phyloP scores from a whole-genome alignment of 1,140 invertebrate species.

The Drosophila simulans region DNA sequence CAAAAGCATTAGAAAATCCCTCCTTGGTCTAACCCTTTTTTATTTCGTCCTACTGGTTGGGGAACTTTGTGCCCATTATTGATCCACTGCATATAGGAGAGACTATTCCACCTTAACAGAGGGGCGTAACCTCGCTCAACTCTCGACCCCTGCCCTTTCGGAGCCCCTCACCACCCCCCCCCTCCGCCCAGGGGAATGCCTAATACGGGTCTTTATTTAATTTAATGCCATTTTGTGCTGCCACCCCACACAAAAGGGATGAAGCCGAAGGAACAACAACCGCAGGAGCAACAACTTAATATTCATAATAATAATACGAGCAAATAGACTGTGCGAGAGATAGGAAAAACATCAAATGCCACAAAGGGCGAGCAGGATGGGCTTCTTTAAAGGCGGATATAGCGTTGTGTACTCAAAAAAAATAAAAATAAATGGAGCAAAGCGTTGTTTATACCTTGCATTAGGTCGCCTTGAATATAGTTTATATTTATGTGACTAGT shows the following conservation, averaged over 20 bases:
- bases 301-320: constrained; percentile 28
- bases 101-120: constrained; percentile 50
- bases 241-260: constrained; percentile 24
- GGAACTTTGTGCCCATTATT: constrained; percentile 79
- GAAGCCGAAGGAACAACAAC: constrained; percentile 17
- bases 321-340: constrained; percentile 17
- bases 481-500: no score
- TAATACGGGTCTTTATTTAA: constrained; percentile 80
- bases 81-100: constrained; percentile 54
- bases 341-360: constrained; percentile 9
- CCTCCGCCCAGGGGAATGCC: constrained; percentile 53
- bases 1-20: constrained; percentile 50
- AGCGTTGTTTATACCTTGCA: no score
- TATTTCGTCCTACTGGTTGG: constrained; percentile 44
- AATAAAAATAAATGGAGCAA: background rate
- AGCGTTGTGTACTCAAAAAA: background rate
- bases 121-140: constrained; percentile 37
- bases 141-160: constrained; percentile 4
- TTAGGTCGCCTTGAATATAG: no score
- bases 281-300: constrained; percentile 19
- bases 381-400: no score
- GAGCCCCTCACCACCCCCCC: background rate
- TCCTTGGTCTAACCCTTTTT: constrained; percentile 54
- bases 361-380: background rate
- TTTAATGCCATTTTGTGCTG: constrained; percentile 78